These are phyloP conservation scores for Chloroceryle inda DNA, from an alignment of 2,797 vertebrate species.

Conservation along the genomic window DNA sequence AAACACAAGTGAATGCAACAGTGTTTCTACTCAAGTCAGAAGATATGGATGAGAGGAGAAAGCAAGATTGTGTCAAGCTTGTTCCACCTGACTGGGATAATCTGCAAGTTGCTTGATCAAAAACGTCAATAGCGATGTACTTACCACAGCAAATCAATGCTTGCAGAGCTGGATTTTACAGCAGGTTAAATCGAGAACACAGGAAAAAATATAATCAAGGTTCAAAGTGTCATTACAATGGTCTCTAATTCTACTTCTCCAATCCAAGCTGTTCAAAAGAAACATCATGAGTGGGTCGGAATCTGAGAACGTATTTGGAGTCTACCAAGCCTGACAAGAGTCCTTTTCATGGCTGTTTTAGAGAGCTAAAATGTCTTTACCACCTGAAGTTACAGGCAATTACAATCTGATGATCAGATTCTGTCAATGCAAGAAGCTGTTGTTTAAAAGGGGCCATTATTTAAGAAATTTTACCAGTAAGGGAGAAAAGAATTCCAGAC, in stretches of 20 bases:
- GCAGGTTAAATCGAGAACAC: background rate
- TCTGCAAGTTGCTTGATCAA: background rate
- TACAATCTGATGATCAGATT: slow-evolving; percentile 68
- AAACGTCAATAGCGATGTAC: background rate
- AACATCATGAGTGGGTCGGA: slow-evolving; percentile 2
- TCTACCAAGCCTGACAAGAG: slow-evolving; percentile 64
- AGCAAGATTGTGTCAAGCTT: background rate
- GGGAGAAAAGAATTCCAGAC: slow-evolving; percentile 74
- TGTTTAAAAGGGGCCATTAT: slow-evolving; percentile 65
- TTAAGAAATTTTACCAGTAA: slow-evolving; percentile 74
- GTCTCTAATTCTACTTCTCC: slow-evolving; percentile 28
- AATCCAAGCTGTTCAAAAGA: slow-evolving; percentile 5
- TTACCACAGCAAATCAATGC: slow-evolving; percentile 17
- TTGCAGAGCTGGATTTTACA: slow-evolving; percentile 34
- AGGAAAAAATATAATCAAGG: background rate
- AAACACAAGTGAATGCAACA: background rate
- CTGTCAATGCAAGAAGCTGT: slow-evolving; percentile 61
- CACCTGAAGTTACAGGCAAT: slow-evolving; percentile 70
- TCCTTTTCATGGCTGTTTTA: slow-evolving; percentile 66
- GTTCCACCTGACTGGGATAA: background rate
- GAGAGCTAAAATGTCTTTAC: slow-evolving; percentile 46
- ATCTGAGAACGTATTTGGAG: slow-evolving; percentile 60
- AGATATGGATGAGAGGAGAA: background rate
- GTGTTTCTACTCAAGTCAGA: background rate
- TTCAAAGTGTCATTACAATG: slow-evolving; percentile 26